Base-by-base conservation (phyloP, 2,888 invertebrate genomes). In the Portevinia maculata region DNA sequence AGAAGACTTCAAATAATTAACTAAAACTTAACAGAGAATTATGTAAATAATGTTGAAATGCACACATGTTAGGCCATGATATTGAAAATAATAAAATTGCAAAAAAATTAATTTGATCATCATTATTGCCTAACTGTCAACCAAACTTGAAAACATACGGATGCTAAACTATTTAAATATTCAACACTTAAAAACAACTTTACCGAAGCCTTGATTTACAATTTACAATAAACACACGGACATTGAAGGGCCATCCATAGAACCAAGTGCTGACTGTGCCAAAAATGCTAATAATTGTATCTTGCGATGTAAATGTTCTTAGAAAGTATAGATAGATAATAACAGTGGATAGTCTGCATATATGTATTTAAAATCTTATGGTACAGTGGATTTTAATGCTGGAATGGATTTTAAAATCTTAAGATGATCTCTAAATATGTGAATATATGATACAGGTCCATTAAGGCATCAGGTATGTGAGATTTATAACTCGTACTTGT, bases 181-280 rank as follows among this genome's bases (percentile, higher is more conserved):
- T 19, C 17, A 44, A 44, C 9, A 44, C 39, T n/a, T n/a, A n/a
- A 44, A 44, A 5, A 13, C 44, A 44, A 44, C 19, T 44, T 21
- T 44, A 21, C 44, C 4, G 19, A 44, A 44, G 44, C 44, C 17
- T 19, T 11, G 19, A 44, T 11, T 44, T 44, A 11, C 17, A 44
- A 9, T 19, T 44, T 44, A 39, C 15, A 24, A 3, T 24, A 24
- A 3, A 24, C 2, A 24, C 24, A 24, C 5, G 2, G 24, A 39
- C 39, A 39, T 39, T 39, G 13, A 39, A 15, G 39, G 39, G 15
- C 39, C 7, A 15, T 13, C n/a, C 13, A 39, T 15, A 24, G 24
- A 5, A 3, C 24, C 24, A 24, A 24, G n/a, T 24, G 24, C 24
- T 3, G 24, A 24, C 24, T 5, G 24, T 24, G 24, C 24, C 24